A percentile compares a stretch with the other conserved stretches of the same genome.
These are phyloP conservation scores for Oenanthe oenanthe DNA, from an alignment of 2,113 vertebrate species.

Conservation along the genomic window DNA sequence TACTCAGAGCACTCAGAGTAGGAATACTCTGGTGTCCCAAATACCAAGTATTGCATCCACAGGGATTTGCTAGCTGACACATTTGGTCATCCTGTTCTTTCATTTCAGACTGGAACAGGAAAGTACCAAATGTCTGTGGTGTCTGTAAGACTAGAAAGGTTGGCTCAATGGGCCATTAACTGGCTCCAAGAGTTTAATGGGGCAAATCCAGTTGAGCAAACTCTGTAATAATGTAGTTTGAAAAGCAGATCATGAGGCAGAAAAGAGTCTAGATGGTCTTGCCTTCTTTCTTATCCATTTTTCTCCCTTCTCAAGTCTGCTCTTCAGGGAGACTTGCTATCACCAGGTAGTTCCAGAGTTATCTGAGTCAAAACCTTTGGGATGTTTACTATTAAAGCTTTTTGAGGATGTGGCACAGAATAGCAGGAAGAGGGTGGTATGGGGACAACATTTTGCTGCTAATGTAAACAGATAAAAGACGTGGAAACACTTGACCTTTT, in stretches of 20 bases:
- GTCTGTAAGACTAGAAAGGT: background rate
- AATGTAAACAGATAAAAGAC: background rate
- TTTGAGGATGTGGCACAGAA: background rate
- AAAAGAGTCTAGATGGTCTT: background rate
- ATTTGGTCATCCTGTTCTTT: background rate
- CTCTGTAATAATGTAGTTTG: background rate
- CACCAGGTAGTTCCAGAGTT: background rate
- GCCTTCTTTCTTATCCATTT: background rate
- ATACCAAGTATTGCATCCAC: background rate
- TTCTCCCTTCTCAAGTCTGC: background rate
- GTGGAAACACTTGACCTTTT: background rate
- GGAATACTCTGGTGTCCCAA: background rate
- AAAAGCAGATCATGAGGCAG: background rate
- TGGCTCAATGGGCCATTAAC: background rate
- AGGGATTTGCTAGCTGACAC: background rate
- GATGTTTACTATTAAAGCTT: background rate
- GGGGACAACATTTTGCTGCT: background rate
- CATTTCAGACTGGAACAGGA: background rate
- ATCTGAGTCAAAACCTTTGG: background rate
- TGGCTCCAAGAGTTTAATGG: background rate
- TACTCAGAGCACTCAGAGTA: fast-evolving
- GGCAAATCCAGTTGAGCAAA: background rate
- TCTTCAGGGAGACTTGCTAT: background rate
- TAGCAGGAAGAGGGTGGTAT: background rate
- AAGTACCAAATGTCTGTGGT: background rate